Conservation (phyloP, 2,797 vertebrate genomes). For the Sebastes iracundus region DNA sequence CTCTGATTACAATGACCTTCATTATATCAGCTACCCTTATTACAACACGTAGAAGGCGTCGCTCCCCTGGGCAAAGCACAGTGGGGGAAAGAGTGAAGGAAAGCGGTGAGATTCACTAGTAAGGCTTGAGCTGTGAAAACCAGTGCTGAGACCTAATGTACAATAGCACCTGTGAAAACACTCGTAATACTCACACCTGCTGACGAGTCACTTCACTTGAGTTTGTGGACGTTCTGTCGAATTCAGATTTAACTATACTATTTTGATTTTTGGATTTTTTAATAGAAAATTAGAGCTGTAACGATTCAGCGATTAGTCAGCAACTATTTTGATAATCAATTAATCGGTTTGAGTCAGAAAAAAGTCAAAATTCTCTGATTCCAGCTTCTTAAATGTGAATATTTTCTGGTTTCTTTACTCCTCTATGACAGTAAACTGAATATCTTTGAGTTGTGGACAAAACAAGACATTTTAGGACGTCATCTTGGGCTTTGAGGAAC, state of each 20-base stretch:
- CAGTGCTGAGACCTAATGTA: conserved; percentile 27
- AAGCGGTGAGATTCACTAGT: conserved; percentile 68
- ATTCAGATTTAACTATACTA: not conserved
- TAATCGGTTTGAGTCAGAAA: too few relatives aligned
- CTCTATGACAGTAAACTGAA: too few relatives aligned
- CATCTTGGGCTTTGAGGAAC: too few relatives aligned
- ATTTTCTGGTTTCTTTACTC: too few relatives aligned
- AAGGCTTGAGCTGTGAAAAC: conserved; percentile 49
- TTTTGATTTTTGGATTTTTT: not conserved
- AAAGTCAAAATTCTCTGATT: too few relatives aligned
- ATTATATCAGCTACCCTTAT: conserved; percentile 87
- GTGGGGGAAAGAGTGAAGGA: conserved; percentile 75
- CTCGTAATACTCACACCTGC: not conserved
- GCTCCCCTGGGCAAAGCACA: conserved; percentile 76
- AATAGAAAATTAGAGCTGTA: not conserved
- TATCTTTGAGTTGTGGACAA: too few relatives aligned
- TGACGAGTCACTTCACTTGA: conserved; percentile 31
- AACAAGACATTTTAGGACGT: too few relatives aligned
- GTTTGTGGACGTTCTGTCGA: not conserved
- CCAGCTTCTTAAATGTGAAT: too few relatives aligned
- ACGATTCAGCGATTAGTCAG: too few relatives aligned
- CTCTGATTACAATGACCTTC: conserved; percentile 89
- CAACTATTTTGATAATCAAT: too few relatives aligned
- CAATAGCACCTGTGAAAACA: conserved; percentile 47
- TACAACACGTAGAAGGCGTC: conserved; percentile 80